Evolutionary conservation across 2,888 invertebrate genomes (phyloP), one percentile per base, ranked within the genome.

Genomic region (Chloromyia formosa): DNA sequence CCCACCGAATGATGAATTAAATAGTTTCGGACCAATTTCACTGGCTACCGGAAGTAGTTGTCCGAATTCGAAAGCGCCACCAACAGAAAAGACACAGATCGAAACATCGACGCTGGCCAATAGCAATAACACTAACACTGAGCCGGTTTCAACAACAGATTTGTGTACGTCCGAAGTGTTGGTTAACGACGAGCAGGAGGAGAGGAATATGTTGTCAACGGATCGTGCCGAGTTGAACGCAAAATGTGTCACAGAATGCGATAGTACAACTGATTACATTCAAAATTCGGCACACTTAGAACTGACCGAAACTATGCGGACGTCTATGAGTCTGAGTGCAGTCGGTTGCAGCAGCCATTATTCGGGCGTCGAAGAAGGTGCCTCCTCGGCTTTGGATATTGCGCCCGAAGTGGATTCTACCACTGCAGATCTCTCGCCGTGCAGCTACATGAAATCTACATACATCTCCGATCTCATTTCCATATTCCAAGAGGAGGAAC

Each of bases 331-430:
- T 3, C 20, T 66, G 49, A 22, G 14, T 16, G 20, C 12, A n/a
- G 49, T 7, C 16, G 62, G 9, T 66, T 56, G 58, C 12, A 12
- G 27, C 22, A 49, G 68, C 10, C 35, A 62, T 58, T 35, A 35
- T 7, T 23, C 58, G 27, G 40, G 18, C 42, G 27, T 53, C 66
- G 27, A 49, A 49, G 27, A 2, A 7, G 27, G 27, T 7, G 22
- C 7, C 0, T 16, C 42, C 1, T 60, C 58, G 12, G 14, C 75
- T 27, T 54, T 78, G 14, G 79, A 80, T 20, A 75, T 78, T 23
- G 78, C 77, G 0, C 78, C 80, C 4, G 80, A 81, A 77, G 79
- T 81, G 16, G 80, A 81, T 77, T 80, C 80, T 9, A 81, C 80
- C 45, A 49, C 49, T 12, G 49, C 2, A 5, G 2, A 5, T 12